Percentiles rank a stretch among this genome's conserved stretches.
These are phyloP conservation scores for Myripristis murdjan DNA, from an alignment of 2,797 vertebrate genomes.

Conservation along the genomic window DNA sequence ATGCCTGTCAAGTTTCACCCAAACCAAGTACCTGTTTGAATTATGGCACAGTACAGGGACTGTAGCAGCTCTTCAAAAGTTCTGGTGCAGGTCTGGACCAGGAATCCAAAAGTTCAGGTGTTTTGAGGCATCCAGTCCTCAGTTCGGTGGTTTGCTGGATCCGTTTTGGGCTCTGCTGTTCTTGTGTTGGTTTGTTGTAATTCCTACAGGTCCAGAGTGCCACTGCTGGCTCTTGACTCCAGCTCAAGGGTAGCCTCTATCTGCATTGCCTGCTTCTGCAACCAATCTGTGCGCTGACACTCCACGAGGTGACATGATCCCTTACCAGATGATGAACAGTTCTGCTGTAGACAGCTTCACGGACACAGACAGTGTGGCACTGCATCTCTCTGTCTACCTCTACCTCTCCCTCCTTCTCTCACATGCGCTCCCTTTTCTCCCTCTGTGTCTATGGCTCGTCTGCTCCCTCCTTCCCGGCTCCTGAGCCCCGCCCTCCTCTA, in stretches of 20 bases:
- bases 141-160: conserved; percentile 14
- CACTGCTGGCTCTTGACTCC: conserved; percentile 39
- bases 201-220: conserved; percentile 69
- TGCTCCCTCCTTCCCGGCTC: conserved; percentile 68
- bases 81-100: conserved; percentile 3
- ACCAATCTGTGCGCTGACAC: conserved; percentile 46
- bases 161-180: conserved; percentile 24
- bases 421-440: conserved; percentile 70
- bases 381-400: conserved; percentile 71
- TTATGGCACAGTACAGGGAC: conserved; percentile 11
- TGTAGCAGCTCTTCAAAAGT: conserved; percentile 12
- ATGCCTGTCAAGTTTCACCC: conserved; percentile 39
- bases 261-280: conserved; percentile 63
- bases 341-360: conserved; percentile 47
- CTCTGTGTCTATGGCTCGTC: conserved; percentile 71
- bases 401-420: conserved; percentile 68
- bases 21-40: conserved; percentile 45
- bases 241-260: conserved; percentile 78
- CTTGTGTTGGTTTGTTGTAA: conserved; percentile 51
- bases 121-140: conserved; percentile 1
- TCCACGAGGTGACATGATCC: conserved; percentile 45
- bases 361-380: conserved; percentile 59
- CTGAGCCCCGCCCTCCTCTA: conserved; percentile 48
- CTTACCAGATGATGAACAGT: conserved; percentile 50
- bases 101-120: conserved; percentile 49